phyloP scores from a whole-genome alignment of 2,888 invertebrate genomes.

The Lasioglossum zephyrum region DNA sequence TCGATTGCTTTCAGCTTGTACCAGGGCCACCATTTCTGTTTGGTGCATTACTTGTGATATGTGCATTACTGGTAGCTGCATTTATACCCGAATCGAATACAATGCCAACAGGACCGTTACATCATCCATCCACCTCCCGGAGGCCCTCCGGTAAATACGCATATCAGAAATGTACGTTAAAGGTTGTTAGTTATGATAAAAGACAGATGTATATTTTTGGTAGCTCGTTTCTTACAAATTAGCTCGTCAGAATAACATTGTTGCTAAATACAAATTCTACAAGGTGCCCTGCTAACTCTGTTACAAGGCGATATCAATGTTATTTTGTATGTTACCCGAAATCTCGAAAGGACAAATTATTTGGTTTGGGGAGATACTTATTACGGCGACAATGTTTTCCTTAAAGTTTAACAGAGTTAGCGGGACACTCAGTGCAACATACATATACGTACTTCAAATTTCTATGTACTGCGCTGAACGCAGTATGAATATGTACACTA shows the following conservation, averaged over 20 bases:
- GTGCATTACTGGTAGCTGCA: conserved; percentile 96
- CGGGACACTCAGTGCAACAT: conserved; percentile 29
- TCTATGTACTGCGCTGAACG: not conserved
- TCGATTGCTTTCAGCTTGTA: conserved; percentile 87
- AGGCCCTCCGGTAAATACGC: conserved; percentile 85
- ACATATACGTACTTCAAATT: conserved; percentile 25
- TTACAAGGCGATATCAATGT: not conserved
- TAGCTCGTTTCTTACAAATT: conserved; percentile 73
- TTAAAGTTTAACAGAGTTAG: not conserved
- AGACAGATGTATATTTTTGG: conserved; percentile 79
- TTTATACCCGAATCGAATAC: conserved; percentile 91
- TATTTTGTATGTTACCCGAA: too few relatives aligned
- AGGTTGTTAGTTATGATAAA: conserved; percentile 80
- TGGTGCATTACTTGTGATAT: conserved; percentile 97
- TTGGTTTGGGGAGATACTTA: too few relatives aligned
- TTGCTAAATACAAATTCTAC: conserved; percentile 26
- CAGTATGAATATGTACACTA: not conserved
- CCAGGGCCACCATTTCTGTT: conserved; percentile 99
- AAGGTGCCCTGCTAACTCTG: not conserved
- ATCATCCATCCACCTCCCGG: conserved; percentile 88
- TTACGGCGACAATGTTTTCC: too few relatives aligned
- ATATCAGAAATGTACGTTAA: conserved; percentile 85
- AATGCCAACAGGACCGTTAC: conserved; percentile 84
- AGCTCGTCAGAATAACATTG: not conserved
- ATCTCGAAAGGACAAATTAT: too few relatives aligned